Conservation (phyloP, 2,888 invertebrate genomes). For the Lasioglossum morio region DNA sequence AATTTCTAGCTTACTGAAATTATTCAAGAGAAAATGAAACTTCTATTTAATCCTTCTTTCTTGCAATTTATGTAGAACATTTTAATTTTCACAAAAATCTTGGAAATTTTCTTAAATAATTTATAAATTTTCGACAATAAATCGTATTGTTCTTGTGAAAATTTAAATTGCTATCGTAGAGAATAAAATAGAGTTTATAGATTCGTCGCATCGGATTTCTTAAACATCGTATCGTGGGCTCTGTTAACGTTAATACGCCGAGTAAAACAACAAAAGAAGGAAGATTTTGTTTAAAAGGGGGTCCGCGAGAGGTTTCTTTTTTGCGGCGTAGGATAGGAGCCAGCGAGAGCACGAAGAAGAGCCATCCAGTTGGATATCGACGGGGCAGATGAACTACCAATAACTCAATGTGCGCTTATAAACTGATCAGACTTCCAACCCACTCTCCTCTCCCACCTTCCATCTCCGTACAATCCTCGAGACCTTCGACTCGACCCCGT, state of each 20-base stretch:
- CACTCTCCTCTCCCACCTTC: slow-evolving; percentile 42
- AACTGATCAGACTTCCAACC: slow-evolving; percentile 80
- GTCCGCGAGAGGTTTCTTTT: slow-evolving; percentile 43
- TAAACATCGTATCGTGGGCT: background rate
- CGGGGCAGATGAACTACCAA: slow-evolving; percentile 81
- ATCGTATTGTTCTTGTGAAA: background rate
- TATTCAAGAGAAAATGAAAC: background rate
- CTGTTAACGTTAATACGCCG: slow-evolving; percentile 26
- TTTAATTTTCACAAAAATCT: background rate
- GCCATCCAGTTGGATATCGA: slow-evolving; percentile 80
- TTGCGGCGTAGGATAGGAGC: slow-evolving; percentile 43
- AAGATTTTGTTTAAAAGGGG: slow-evolving; percentile 38
- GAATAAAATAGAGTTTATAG: too few species aligned
- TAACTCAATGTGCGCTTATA: slow-evolving; percentile 82
- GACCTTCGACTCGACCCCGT: slow-evolving; percentile 69
- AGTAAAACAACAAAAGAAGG: slow-evolving; percentile 36
- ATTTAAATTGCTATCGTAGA: background rate
- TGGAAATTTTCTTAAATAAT: background rate
- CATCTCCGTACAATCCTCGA: slow-evolving; percentile 43
- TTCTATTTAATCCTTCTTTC: background rate
- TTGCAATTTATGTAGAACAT: background rate
- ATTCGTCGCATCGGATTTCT: too few species aligned
- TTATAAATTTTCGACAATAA: background rate
- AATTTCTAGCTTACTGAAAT: background rate
- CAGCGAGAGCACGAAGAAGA: slow-evolving; percentile 66